A percentile compares a stretch with the other conserved stretches of the same genome.
These are phyloP conservation scores for Gymnoscelis rufifasciata DNA, from an alignment of 2,888 invertebrate species.

Conservation along the genomic window DNA sequence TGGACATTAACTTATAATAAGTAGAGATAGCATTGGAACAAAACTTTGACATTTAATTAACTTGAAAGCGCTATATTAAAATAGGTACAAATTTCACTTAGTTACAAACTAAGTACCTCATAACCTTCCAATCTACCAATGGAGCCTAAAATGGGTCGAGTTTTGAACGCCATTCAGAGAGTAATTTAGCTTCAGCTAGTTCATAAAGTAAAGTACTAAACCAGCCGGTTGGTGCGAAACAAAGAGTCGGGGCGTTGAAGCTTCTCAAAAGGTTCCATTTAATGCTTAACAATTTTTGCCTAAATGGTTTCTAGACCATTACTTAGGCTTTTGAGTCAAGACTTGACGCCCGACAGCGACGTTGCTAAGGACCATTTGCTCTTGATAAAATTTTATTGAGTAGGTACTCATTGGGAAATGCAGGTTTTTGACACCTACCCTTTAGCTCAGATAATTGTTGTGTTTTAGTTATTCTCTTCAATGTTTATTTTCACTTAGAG, in stretches of 20 bases:
- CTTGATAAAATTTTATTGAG: no score
- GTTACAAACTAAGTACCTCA: background rate
- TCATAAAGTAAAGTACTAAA: conserved; percentile 3
- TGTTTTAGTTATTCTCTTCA: no score
- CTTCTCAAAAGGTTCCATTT: background rate
- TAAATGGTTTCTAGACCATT: background rate
- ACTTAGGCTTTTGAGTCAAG: background rate
- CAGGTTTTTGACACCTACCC: no score
- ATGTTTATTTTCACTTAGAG: no score
- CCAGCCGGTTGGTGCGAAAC: background rate
- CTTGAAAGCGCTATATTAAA: background rate
- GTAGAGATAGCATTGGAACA: no score
- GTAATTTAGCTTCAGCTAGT: conserved; percentile 3
- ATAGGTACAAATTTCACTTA: background rate
- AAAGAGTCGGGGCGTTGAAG: background rate
- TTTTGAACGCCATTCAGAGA: background rate
- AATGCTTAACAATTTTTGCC: background rate
- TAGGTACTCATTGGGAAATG: no score
- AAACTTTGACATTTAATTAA: no score
- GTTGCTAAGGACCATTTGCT: no score
- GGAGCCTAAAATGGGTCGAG: conserved; percentile 2
- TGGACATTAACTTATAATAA: no score
- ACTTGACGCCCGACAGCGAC: background rate
- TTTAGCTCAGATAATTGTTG: no score
- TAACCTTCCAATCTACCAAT: conserved; percentile 1